phyloP scores from a whole-genome alignment of 2,113 vertebrate species.

The Callithrix jacchus region DNA sequence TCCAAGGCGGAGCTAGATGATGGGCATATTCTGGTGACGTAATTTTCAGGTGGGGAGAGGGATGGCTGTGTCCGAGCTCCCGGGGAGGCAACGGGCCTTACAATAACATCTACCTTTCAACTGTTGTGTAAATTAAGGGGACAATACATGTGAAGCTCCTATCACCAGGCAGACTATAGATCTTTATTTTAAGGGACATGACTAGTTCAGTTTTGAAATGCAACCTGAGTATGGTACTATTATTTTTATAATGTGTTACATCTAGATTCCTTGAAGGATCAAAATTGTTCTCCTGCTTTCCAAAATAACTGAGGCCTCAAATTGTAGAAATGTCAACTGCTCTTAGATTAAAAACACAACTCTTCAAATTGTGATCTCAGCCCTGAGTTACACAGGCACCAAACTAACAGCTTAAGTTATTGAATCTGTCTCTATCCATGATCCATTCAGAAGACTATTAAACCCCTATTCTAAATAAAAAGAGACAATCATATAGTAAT shows the following conservation, averaged over 20 bases:
- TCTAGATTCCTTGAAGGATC: not conserved
- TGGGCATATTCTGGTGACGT: no score
- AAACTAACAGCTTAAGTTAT: not conserved
- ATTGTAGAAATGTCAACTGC: not conserved
- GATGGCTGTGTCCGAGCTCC: no score
- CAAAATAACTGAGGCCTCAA: conserved; percentile 25
- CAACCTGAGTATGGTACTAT: not conserved
- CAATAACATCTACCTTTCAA: not conserved
- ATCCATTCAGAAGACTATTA: not conserved
- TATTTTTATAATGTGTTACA: not conserved
- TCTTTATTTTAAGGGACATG: not conserved
- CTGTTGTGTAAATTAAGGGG: not conserved
- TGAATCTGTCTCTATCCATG: not conserved
- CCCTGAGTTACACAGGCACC: not conserved
- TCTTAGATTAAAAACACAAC: not conserved
- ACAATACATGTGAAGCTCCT: not conserved
- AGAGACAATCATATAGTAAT: not conserved
- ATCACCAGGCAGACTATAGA: not conserved
- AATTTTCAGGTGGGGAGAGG: no score
- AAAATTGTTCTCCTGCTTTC: not conserved
- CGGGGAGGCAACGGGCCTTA: no score
- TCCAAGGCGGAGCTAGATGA: no score
- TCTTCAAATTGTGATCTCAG: not conserved
- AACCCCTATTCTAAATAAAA: not conserved
- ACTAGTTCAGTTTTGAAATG: conserved; percentile 13